Evolutionary conservation across 2,113 vertebrate genomes (phyloP).

Genomic region (Pomatostomus ruficeps): DNA sequence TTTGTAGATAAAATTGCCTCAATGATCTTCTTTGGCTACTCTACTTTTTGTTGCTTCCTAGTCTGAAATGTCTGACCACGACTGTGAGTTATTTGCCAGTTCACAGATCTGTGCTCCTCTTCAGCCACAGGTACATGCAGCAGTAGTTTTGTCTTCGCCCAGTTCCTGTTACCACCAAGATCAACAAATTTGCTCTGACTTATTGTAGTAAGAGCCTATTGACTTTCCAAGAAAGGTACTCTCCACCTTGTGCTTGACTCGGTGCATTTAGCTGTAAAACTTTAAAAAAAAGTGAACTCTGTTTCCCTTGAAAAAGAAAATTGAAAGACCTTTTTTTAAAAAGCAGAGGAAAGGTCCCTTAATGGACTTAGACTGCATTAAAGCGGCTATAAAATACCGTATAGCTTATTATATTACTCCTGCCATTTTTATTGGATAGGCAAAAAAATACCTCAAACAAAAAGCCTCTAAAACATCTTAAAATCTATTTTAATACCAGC

Average conservation of each 20-base stretch:
- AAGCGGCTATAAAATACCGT: not conserved
- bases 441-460: not conserved
- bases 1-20: not conserved
- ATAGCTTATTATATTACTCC: not conserved
- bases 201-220: not conserved
- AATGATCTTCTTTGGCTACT: not conserved
- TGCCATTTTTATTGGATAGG: constrained; percentile 10
- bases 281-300: not conserved
- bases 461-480: not conserved
- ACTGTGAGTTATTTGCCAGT: not conserved
- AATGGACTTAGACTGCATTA: constrained; percentile 1
- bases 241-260: not conserved
- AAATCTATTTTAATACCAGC: constrained; percentile 8
- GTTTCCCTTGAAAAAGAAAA: not conserved
- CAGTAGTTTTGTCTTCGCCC: not conserved
- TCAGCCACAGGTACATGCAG: not conserved
- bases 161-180: not conserved
- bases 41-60: not conserved
- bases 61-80: not conserved
- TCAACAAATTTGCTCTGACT: not conserved
- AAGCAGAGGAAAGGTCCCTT: not conserved
- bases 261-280: not conserved
- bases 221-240: not conserved
- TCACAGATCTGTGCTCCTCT: not conserved
- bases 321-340: not conserved